Base-by-base conservation (phyloP, 2,113 vertebrate species). In the Muscicapa adusta region DNA sequence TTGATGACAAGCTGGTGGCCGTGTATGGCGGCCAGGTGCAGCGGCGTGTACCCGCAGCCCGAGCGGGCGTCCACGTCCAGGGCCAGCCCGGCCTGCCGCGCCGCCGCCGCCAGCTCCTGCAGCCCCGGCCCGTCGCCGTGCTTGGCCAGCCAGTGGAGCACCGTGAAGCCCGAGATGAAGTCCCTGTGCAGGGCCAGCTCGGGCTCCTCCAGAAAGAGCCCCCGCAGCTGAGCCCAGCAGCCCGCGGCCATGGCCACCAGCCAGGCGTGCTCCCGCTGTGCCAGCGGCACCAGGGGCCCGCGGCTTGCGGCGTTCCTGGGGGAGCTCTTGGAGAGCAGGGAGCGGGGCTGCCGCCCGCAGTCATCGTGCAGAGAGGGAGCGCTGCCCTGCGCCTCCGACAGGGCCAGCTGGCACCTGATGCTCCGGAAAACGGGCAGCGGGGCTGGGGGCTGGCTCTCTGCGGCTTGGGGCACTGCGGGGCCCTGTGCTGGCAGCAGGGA, bases 91-190 rank as follows among this genome's bases (percentile, higher is more conserved):
- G 80, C 74, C 72, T 97, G 98, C 31, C 47, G 78, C 0, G 98
- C 98, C 0, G 98, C 98, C 0, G 96, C 97, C 38, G 98, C 98
- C 62, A 99, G 96, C 18, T 98, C 98, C 97, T 98, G 98, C 93
- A 99, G 98, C 58, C 98, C 99, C 4, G 96, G 36, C 61, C 98
- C 98, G 57, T 98, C 97, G 0, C 99, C 99, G 0, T 99, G 99
- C 92, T 99, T 99, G 78, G 99, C 99, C 61, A 99, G 98, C 99
- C 99, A 99, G 97, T 99, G 99, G 68, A 99, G 97, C 10, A 98
- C 98, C 0, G 98, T 99, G 96, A 98, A 99, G 34, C 99, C 99
- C 0, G 99, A 99, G 89, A 99, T 96, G 95, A 99, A 99, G 94
- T 99, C 99, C 36, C 91, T 98, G 87, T 95, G 98, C 93, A 98